A percentile compares a stretch with the other conserved stretches of the same genome.
Conservation (phyloP, 2,797 vertebrate genomes). For the Mallotus villosus region DNA sequence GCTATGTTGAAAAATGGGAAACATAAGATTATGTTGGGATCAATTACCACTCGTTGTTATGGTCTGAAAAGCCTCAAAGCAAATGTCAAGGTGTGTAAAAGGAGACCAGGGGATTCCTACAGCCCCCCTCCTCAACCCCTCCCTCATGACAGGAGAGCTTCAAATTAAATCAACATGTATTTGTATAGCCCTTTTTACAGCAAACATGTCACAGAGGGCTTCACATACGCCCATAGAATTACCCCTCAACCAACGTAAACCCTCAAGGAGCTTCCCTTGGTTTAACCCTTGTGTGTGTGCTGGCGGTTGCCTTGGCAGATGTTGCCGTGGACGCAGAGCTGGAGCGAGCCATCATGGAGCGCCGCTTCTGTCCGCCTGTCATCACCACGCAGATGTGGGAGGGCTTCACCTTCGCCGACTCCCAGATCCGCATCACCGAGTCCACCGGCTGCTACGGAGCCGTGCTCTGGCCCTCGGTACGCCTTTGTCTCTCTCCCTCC, state of each 20-base stretch:
- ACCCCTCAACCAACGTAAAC: no score
- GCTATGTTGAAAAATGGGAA: slow-evolving; percentile 12
- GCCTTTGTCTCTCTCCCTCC: slow-evolving; percentile 1
- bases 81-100: background rate
- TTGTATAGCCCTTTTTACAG: no score
- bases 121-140: background rate
- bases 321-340: slow-evolving; percentile 68
- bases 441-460: slow-evolving; percentile 88
- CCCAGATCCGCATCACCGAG: slow-evolving; percentile 90
- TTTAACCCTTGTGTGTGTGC: no score
- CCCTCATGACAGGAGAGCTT: no score
- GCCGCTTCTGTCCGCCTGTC: slow-evolving; percentile 77
- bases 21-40: background rate
- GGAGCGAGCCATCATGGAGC: slow-evolving; percentile 83
- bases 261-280: no score
- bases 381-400: slow-evolving; percentile 82
- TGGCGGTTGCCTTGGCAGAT: slow-evolving; percentile 49
- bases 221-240: no score
- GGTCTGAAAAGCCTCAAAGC: background rate
- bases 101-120: background rate
- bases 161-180: no score
- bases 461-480: slow-evolving; percentile 94
- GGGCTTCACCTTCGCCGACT: slow-evolving; percentile 82
- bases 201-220: no score
- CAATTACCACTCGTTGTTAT: background rate